Base-by-base conservation (phyloP, 2,888 invertebrate genomes). In the Lysandra bellargus region DNA sequence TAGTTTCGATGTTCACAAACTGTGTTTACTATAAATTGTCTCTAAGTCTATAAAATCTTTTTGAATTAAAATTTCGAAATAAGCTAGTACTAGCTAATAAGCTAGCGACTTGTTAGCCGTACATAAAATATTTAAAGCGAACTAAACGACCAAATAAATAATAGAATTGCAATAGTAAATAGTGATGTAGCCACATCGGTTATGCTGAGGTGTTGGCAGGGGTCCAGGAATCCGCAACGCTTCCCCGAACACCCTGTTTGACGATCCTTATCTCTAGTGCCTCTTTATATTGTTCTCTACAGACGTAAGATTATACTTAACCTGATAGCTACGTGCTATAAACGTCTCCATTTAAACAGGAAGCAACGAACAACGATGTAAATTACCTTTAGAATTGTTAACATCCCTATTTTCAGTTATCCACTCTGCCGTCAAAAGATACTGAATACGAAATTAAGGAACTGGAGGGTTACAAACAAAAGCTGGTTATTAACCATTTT, bases 191-290 rank as follows among this genome's bases (percentile, higher is more conserved):
- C 17, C 49, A 14, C 53, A 30, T 75, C 74, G 40, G 40, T 40
- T 44, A 44, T 12, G 75, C 75, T 7, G 7, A 9, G 74, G 75
- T 49, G 53, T 76, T 76, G 76, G 76, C 76, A 33, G 37, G 57
- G 30, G 76, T 57, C 76, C 76, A 76, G 76, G 14, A 23, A 23
- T 30, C 69, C 7, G 69, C 69, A 33, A 33, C 69, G 69, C 69
- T 69, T 69, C 69, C 37, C 69, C 33, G 69, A 33, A 69, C 69
- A 69, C 33, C 33, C 69, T 69, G 69, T 69, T 69, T 69, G 14
- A 53, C 57, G 76, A 76, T 76, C 76, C 76, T 57, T 76, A 76
- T 57, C 76, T 76, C 6, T 76, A 76, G 76, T 57, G 33, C 49
- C 53, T 33, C 49, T 49, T 23, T 76, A 33, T 57, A 53, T 57